Percentiles rank a stretch among this genome's conserved stretches.
Evolutionary conservation across 2,888 invertebrate species (phyloP).

Genomic region (Stegophylla sp.): DNA sequence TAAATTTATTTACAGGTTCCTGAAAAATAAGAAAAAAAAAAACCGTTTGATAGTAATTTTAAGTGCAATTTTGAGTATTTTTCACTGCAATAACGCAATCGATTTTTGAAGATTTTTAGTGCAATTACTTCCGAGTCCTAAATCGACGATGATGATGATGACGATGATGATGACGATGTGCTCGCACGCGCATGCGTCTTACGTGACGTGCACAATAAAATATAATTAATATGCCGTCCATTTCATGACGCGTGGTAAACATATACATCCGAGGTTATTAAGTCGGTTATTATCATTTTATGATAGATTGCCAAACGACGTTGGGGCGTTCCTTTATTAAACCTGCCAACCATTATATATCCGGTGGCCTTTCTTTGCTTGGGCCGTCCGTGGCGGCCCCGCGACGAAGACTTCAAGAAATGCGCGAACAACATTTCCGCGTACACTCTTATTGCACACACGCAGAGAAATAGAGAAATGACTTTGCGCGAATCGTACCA

Average conservation of each 20-base stretch:
- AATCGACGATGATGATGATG: too few species aligned
- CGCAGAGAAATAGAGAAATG: constrained; percentile 26
- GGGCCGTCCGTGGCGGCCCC: not conserved
- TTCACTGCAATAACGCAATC: too few species aligned
- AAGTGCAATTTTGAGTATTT: too few species aligned
- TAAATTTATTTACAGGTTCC: too few species aligned
- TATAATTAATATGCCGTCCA: constrained; percentile 44
- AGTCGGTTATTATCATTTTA: constrained; percentile 55
- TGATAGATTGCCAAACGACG: constrained; percentile 46
- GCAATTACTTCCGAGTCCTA: too few species aligned
- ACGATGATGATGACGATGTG: too few species aligned
- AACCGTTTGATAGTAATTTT: too few species aligned
- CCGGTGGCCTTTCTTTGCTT: constrained; percentile 17
- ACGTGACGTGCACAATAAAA: constrained; percentile 42
- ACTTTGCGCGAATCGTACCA: not conserved
- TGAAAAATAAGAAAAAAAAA: too few species aligned
- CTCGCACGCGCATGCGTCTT: too few species aligned
- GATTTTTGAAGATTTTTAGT: too few species aligned
- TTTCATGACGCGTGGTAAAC: not conserved
- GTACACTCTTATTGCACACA: too few species aligned
- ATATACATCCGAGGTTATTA: constrained; percentile 40
- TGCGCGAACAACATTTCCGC: too few species aligned
- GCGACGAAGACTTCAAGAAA: not conserved
- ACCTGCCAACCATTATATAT: constrained; percentile 3
- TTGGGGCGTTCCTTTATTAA: constrained; percentile 35